Evolutionary conservation across 2,113 vertebrate species (phyloP).

Genomic region (Mystacornis crossleyi): DNA sequence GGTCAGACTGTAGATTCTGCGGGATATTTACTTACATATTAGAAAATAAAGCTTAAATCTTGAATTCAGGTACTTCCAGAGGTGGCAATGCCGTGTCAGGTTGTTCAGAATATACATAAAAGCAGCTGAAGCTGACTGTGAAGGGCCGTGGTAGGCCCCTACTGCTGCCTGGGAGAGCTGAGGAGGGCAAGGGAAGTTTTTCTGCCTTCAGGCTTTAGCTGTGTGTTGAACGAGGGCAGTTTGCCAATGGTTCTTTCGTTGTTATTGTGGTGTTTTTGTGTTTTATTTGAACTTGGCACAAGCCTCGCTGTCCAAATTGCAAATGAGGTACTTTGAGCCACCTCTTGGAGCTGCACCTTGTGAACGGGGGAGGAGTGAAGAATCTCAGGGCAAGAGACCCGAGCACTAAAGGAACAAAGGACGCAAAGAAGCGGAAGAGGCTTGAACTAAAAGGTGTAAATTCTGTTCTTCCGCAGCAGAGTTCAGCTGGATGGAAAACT

Average conservation of each 20-base stretch:
- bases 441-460: not conserved
- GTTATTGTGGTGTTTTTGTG: not conserved
- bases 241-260: not conserved
- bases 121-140: not conserved
- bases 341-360: not conserved
- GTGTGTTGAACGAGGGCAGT: not conserved
- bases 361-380: not conserved
- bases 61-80: slow-evolving; percentile 48
- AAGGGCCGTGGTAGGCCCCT: not conserved
- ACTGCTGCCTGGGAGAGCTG: not conserved
- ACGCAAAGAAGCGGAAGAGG: not conserved
- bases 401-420: not conserved
- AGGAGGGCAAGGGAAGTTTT: not conserved
- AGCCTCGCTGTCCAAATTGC: not conserved
- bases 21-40: not conserved
- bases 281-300: not conserved
- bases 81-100: not conserved
- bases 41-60: not conserved
- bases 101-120: not conserved
- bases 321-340: not conserved
- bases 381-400: not conserved
- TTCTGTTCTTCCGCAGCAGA: not conserved
- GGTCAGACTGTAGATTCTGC: not conserved
- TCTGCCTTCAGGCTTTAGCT: not conserved
- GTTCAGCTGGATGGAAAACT: not conserved